A percentile compares a stretch with the other conserved stretches of the same genome.
Conservation (phyloP, 2,888 invertebrate genomes). For the Nesidiocoris tenuis region DNA sequence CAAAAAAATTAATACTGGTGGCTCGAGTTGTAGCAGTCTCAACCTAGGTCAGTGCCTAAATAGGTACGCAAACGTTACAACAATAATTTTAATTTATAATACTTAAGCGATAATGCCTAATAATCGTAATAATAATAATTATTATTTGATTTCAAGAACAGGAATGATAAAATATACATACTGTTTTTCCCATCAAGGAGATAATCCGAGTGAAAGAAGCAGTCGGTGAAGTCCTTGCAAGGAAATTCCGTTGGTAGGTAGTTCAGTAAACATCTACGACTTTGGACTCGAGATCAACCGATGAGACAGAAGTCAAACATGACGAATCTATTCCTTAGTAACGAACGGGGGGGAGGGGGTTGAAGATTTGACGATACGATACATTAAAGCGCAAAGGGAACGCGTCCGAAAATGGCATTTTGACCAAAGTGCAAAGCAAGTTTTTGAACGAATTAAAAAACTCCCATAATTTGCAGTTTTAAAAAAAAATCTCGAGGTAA, state of each 20-base stretch:
- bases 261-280: background rate
- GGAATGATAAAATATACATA: background rate
- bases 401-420: too few species aligned
- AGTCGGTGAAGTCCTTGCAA: too few species aligned
- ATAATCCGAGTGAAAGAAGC: too few species aligned
- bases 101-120: background rate
- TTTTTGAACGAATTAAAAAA: too few species aligned
- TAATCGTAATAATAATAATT: background rate
- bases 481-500: too few species aligned
- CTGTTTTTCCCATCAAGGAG: too few species aligned
- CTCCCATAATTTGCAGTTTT: too few species aligned
- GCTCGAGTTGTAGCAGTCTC: background rate
- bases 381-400: too few species aligned
- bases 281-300: background rate
- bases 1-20: background rate
- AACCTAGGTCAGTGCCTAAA: background rate
- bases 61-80: background rate
- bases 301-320: background rate
- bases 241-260: background rate
- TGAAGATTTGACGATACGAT: too few species aligned
- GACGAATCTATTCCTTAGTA: background rate
- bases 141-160: background rate
- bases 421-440: too few species aligned
- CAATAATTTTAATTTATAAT: background rate
- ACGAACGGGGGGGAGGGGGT: too few species aligned